A percentile compares a stretch with the other conserved stretches of the same genome.
These are phyloP conservation scores for Pampusana beccarii DNA, from an alignment of 2,113 vertebrate species.

Conservation along the genomic window DNA sequence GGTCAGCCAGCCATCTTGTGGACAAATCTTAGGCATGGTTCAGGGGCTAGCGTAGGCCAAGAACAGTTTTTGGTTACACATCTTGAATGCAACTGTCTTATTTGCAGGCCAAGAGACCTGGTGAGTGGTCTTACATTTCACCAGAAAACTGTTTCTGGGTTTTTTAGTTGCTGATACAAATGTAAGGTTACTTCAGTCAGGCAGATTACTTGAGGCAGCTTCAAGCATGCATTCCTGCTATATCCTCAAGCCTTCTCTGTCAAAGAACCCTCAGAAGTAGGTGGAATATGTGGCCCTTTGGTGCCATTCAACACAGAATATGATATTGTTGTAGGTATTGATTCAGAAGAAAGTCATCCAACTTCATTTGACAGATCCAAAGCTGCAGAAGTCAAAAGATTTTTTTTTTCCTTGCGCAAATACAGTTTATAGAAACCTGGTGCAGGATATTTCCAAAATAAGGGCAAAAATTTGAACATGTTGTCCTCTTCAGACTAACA, in stretches of 20 bases:
- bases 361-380: neutral
- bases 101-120: neutral
- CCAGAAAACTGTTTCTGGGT: neutral
- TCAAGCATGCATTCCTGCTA: neutral
- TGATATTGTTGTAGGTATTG: neutral
- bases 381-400: neutral
- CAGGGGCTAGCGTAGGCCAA: neutral
- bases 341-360: neutral
- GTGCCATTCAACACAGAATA: neutral
- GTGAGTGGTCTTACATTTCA: neutral
- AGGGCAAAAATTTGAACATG: too few relatives aligned
- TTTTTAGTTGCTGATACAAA: neutral
- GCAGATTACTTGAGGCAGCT: neutral
- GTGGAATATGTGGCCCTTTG: neutral
- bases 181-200: neutral
- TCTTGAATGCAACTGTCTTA: accelerated
- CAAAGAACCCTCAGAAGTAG: neutral
- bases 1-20: neutral
- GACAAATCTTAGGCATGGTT: neutral
- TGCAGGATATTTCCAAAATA: neutral
- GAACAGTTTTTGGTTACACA: neutral
- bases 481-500: neutral
- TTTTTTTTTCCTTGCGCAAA: neutral
- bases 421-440: neutral
- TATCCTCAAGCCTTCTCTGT: neutral